Evolutionary conservation across 1,140 invertebrate species (phyloP).

Genomic region (Thalassaphorura encarpata): DNA sequence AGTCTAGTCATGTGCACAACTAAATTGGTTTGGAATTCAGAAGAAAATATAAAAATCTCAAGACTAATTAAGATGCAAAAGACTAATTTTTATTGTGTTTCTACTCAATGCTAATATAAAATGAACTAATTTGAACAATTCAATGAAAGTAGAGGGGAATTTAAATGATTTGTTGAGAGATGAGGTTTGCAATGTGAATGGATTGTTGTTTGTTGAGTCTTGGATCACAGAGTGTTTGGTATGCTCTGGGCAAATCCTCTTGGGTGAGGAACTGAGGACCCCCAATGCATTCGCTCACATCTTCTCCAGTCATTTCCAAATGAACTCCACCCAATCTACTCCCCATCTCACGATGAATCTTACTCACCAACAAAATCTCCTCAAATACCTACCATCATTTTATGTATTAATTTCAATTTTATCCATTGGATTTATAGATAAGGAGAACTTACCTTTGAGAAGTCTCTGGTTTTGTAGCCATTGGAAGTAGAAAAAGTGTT

Average conservation of each 20-base stretch:
- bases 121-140: too few relatives aligned
- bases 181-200: not conserved
- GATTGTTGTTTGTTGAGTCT: slow-evolving; percentile 1
- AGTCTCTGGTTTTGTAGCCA: not conserved
- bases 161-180: too few relatives aligned
- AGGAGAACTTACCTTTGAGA: not conserved
- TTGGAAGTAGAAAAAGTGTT: not conserved
- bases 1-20: too few relatives aligned
- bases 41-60: too few relatives aligned
- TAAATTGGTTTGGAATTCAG: too few relatives aligned
- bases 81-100: too few relatives aligned
- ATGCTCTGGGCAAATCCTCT: not conserved
- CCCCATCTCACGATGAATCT: not conserved
- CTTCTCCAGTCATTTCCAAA: slow-evolving; percentile 2
- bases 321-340: slow-evolving; percentile 1
- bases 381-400: too few relatives aligned
- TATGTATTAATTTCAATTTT: too few relatives aligned
- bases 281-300: slow-evolving; percentile 6
- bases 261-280: not conserved
- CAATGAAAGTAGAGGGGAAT: too few relatives aligned
- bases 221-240: slow-evolving; percentile 4
- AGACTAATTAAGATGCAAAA: too few relatives aligned
- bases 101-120: too few relatives aligned
- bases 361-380: not conserved
- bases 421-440: not conserved